A percentile compares a stretch with the other conserved stretches of the same genome.
These are phyloP conservation scores for Thunnus albacares DNA, from an alignment of 2,797 vertebrate genomes.

Conservation along the genomic window DNA sequence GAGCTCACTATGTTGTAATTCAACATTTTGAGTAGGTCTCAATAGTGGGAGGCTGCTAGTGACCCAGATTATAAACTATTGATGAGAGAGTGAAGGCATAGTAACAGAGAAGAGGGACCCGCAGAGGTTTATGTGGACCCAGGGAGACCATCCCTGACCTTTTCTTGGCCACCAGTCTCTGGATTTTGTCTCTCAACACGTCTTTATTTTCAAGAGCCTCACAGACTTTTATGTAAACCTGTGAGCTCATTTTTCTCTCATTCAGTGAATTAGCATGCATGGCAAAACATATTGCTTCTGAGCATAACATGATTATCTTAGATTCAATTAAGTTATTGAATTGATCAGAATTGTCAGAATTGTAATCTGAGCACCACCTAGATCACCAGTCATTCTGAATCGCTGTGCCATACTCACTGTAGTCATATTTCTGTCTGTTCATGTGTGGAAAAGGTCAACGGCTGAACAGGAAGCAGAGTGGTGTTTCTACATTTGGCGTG, in stretches of 20 bases:
- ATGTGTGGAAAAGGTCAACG: constrained; percentile 66
- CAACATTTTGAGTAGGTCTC: constrained; percentile 74
- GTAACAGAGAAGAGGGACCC: constrained; percentile 47
- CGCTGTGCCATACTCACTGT: not conserved
- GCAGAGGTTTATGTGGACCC: constrained; percentile 41
- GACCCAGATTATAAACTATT: constrained; percentile 79
- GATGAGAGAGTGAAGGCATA: constrained; percentile 75
- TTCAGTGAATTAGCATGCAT: not conserved
- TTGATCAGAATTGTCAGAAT: not conserved
- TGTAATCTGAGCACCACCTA: constrained; percentile 1
- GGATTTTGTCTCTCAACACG: constrained; percentile 57
- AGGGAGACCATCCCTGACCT: constrained; percentile 35
- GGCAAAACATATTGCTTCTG: not conserved
- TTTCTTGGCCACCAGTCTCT: constrained; percentile 45
- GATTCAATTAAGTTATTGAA: not conserved
- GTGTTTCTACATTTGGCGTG: constrained; percentile 34
- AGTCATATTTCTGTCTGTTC: constrained; percentile 16
- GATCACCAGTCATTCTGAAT: constrained; percentile 10
- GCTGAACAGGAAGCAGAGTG: constrained; percentile 47
- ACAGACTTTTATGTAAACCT: constrained; percentile 18
- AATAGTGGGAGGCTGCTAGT: constrained; percentile 58
- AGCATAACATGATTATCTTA: not conserved
- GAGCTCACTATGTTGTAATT: constrained; percentile 77
- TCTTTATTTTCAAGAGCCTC: constrained; percentile 61
- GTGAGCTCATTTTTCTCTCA: constrained; percentile 15